phyloP scores from a whole-genome alignment of 2,797 vertebrate genomes.

The Margarornis squamiger region DNA sequence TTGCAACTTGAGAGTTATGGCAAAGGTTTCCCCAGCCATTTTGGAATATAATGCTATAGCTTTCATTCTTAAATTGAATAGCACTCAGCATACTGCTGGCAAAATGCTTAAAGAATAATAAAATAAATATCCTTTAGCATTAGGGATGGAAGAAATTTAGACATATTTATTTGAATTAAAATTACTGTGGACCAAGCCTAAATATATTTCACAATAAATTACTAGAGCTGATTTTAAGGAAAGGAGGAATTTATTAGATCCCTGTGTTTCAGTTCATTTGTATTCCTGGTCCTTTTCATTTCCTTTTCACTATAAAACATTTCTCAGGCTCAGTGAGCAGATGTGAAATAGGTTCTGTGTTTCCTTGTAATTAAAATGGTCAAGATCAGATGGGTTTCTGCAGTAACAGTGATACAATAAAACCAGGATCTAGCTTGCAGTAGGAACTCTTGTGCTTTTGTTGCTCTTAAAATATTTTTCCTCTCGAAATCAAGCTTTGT shows the following conservation, averaged over 20 bases:
- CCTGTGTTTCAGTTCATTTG: background rate
- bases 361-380: background rate
- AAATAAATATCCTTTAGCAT: background rate
- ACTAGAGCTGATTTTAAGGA: background rate
- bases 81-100: background rate
- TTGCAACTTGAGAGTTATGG: background rate
- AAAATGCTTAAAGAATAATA: background rate
- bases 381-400: background rate
- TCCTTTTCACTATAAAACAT: background rate
- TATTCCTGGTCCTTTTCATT: background rate
- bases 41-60: background rate
- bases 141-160: background rate
- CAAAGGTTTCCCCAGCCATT: background rate
- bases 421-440: background rate
- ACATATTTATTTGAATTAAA: background rate
- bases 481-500: background rate
- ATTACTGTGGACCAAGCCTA: background rate
- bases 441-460: background rate
- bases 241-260: background rate
- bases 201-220: background rate
- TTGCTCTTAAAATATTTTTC: background rate
- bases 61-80: background rate
- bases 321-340: background rate
- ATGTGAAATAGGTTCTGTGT: background rate
- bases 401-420: background rate